Percentiles rank a stretch among this genome's conserved stretches.
These are phyloP conservation scores for Sphenopsis melanotis DNA, from an alignment of 2,797 vertebrate genomes.

Conservation along the genomic window DNA sequence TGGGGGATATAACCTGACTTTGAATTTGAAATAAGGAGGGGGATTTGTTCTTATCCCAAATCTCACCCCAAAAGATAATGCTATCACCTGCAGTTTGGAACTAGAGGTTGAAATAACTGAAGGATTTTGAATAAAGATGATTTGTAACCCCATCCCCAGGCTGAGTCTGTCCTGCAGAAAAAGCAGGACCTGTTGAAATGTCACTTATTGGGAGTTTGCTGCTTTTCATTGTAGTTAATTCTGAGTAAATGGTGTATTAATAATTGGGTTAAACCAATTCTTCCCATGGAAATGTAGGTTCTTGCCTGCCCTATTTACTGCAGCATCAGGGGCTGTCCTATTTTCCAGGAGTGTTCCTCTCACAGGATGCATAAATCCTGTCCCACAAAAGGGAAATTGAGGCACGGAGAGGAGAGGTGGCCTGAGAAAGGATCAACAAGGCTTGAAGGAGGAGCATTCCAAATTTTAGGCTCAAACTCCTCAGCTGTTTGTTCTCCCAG, in stretches of 20 bases:
- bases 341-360: neutral
- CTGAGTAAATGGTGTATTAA: neutral
- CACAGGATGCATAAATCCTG: neutral
- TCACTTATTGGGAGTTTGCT: neutral
- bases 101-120: neutral
- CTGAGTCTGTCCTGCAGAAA: neutral
- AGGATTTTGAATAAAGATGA: neutral
- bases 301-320: neutral
- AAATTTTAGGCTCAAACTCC: neutral
- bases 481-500: fast-evolving
- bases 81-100: neutral
- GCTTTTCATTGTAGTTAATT: neutral
- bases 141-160: neutral
- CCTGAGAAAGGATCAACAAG: neutral
- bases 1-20: neutral
- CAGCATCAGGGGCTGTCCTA: neutral
- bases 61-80: neutral
- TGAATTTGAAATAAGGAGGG: neutral
- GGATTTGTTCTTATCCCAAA: neutral
- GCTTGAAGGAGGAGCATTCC: neutral
- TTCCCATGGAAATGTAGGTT: neutral
- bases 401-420: neutral
- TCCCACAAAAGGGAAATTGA: neutral
- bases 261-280: constrained; percentile 7
- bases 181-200: neutral